These are phyloP conservation scores for Ornithoptera alexandrae DNA, from an alignment of 2,888 invertebrate species.

Conservation along the genomic window DNA sequence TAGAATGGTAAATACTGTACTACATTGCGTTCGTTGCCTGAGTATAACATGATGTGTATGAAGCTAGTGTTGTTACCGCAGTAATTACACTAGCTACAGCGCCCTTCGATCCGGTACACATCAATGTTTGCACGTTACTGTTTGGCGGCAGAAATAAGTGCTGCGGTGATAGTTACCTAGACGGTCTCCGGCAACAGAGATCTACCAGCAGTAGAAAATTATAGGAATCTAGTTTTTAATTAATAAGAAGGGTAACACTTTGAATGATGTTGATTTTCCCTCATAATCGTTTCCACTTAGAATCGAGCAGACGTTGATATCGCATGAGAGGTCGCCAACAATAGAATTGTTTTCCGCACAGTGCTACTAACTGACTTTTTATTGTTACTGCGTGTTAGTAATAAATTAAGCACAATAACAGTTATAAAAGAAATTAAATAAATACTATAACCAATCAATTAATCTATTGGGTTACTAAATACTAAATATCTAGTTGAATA, in stretches of 20 bases:
- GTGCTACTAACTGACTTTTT: constrained; percentile 1
- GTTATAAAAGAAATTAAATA: neutral
- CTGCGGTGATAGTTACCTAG: too few relatives aligned
- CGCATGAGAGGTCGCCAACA: neutral
- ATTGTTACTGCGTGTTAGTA: neutral
- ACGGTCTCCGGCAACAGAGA: too few relatives aligned
- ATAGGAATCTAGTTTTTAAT: neutral
- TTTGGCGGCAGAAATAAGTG: too few relatives aligned
- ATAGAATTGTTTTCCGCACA: constrained; percentile 11
- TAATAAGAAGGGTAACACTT: neutral
- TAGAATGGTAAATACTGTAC: too few relatives aligned
- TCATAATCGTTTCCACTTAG: constrained; percentile 9
- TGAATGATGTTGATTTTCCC: neutral
- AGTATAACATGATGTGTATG: too few relatives aligned
- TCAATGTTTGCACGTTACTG: too few relatives aligned
- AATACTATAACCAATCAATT: neutral
- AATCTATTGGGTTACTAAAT: neutral
- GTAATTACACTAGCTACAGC: too few relatives aligned
- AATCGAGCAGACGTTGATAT: constrained; percentile 11
- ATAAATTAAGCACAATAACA: neutral
- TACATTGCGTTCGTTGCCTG: too few relatives aligned
- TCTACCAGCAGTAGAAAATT: too few relatives aligned
- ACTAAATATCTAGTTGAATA: too few relatives aligned
- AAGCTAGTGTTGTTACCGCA: too few relatives aligned
- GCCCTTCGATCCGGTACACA: too few relatives aligned